These are phyloP conservation scores for Charina bottae DNA, from an alignment of 2,113 vertebrate genomes.

Conservation along the genomic window DNA sequence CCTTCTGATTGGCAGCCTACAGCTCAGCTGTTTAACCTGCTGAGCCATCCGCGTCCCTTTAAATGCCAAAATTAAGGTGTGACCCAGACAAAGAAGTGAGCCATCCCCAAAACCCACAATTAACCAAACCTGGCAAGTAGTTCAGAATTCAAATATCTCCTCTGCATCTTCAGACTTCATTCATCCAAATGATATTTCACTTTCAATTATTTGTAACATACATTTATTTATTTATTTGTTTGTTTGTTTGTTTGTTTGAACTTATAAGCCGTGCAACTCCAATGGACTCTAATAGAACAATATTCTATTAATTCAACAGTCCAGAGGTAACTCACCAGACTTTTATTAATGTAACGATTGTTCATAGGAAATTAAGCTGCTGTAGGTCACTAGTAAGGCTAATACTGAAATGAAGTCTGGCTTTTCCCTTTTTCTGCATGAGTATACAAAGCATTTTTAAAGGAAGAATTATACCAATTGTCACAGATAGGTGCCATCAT, in stretches of 20 bases:
- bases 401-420: conserved; percentile 55
- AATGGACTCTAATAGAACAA: background rate
- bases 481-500: conserved; percentile 47
- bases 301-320: conserved; percentile 38
- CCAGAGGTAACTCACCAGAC: conserved; percentile 22
- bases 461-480: conserved; percentile 32
- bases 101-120: background rate
- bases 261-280: background rate
- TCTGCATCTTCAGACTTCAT: background rate
- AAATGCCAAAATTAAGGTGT: background rate
- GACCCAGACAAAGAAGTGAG: background rate
- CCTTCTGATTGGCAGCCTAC: too few relatives aligned
- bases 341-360: conserved; percentile 47
- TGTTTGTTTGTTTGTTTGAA: background rate
- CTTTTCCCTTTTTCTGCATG: conserved; percentile 51
- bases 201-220: conserved; percentile 45
- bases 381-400: conserved; percentile 29
- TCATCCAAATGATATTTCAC: background rate
- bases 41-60: too few relatives aligned
- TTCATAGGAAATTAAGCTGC: conserved; percentile 57
- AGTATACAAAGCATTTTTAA: conserved; percentile 60
- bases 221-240: background rate
- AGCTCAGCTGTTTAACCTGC: too few relatives aligned
- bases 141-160: conserved; percentile 1
- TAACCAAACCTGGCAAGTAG: background rate